Evolutionary conservation across 2,113 vertebrate species (phyloP).

Genomic region (Cyprinodon tularosa): DNA sequence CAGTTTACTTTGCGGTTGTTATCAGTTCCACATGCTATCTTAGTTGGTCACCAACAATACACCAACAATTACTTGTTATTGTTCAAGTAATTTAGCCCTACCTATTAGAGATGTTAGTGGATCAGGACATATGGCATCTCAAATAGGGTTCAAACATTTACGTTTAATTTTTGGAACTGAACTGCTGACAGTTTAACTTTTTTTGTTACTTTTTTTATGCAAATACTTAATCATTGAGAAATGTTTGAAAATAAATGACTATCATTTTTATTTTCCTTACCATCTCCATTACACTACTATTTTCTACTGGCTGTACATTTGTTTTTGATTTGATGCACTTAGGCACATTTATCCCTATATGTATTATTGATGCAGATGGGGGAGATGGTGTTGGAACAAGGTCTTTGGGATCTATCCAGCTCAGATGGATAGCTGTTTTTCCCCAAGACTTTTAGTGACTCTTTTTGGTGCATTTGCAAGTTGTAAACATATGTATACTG

Average conservation of each 20-base stretch:
- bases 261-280: not conserved
- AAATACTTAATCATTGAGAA: not conserved
- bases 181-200: not conserved
- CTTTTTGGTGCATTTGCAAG: conserved; percentile 60
- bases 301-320: not conserved
- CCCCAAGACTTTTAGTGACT: conserved; percentile 44
- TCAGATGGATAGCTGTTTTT: conserved; percentile 45
- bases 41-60: too few species aligned
- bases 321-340: conserved; percentile 28
- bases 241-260: not conserved
- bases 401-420: conserved; percentile 40
- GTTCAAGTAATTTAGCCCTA: too few species aligned
- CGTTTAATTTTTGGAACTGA: not conserved
- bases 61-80: too few species aligned
- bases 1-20: too few species aligned
- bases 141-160: too few species aligned
- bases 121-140: too few species aligned
- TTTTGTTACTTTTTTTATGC: not conserved
- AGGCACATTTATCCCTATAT: conserved; percentile 48
- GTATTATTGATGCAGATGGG: conserved; percentile 63
- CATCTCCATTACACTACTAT: not conserved
- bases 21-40: too few species aligned
- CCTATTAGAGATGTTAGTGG: too few species aligned
- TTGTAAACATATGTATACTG: conserved; percentile 72
- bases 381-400: conserved; percentile 53